Percentiles rank a stretch among this genome's conserved stretches.
These are phyloP conservation scores for Leptodirus hochenwartii DNA, from an alignment of 2,888 invertebrate species.

Conservation along the genomic window DNA sequence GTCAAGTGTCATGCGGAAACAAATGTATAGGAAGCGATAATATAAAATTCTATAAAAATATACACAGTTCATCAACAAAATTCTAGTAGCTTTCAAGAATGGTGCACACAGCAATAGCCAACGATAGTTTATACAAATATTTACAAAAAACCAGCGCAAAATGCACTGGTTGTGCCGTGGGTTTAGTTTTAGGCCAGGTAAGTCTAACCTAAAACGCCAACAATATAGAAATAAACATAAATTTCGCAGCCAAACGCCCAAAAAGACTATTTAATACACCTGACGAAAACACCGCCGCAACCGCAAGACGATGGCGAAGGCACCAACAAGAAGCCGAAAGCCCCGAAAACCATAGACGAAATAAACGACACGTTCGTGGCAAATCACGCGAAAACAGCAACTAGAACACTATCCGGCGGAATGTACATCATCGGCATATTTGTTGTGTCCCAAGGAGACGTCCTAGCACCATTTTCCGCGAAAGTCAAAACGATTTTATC, in stretches of 20 bases:
- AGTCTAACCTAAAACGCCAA: slow-evolving; percentile 13
- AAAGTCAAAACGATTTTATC: slow-evolving; percentile 40
- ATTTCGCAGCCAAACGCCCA: slow-evolving; percentile 36
- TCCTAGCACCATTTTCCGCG: slow-evolving; percentile 36
- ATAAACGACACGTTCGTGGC: slow-evolving; percentile 52
- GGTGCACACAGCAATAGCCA: slow-evolving; percentile 51
- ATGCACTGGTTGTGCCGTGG: slow-evolving; percentile 45
- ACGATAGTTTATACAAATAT: slow-evolving; percentile 48
- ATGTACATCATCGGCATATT: slow-evolving; percentile 73
- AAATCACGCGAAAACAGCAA: slow-evolving; percentile 72
- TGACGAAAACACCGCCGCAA: slow-evolving; percentile 53
- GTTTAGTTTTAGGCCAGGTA: slow-evolving; percentile 69
- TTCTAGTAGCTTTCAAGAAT: no score
- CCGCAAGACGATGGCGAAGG: slow-evolving; percentile 26
- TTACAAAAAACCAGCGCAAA: slow-evolving; percentile 43
- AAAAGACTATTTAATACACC: slow-evolving; percentile 60
- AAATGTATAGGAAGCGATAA: no score
- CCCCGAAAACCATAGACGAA: slow-evolving; percentile 29
- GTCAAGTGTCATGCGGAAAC: no score
- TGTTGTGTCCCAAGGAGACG: slow-evolving; percentile 46
- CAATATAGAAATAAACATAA: slow-evolving; percentile 11
- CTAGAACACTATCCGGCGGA: slow-evolving; percentile 81
- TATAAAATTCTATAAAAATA: no score
- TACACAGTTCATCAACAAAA: no score
- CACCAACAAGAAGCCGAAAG: slow-evolving; percentile 20